A percentile compares a stretch with the other conserved stretches of the same genome.
Evolutionary conservation across 1,140 invertebrate genomes (phyloP).

Genomic region (Drosophila nikananu): DNA sequence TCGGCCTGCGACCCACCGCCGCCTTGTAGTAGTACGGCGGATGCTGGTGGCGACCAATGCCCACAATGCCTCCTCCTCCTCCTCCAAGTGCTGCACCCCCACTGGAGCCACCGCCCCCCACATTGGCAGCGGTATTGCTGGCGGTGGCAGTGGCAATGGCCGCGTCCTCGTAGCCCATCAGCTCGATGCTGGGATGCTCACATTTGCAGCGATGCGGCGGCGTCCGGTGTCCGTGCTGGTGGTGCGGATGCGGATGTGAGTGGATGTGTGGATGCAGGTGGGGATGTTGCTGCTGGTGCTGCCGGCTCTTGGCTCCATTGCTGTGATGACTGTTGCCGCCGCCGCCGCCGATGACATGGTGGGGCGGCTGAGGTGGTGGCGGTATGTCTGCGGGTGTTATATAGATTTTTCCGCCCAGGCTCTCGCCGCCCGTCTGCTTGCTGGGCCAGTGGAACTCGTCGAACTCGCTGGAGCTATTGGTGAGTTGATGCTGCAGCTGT

Average conservation of each 20-base stretch:
- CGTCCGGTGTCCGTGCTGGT: constrained; percentile 66
- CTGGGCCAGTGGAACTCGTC: constrained; percentile 78
- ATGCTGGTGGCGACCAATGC: constrained; percentile 66
- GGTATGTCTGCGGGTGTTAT: constrained; percentile 81
- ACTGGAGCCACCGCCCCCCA: constrained; percentile 23
- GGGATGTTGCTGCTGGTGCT: constrained; percentile 23
- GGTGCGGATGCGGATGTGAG: constrained; percentile 48
- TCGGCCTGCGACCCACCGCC: constrained; percentile 49
- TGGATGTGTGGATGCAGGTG: constrained; percentile 40
- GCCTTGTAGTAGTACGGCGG: constrained; percentile 75
- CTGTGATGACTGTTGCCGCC: constrained; percentile 40
- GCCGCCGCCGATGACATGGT: constrained; percentile 34
- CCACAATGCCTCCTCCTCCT: constrained; percentile 7
- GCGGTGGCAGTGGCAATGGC: constrained; percentile 45
- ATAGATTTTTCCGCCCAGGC: constrained; percentile 71
- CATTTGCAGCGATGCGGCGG: constrained; percentile 77
- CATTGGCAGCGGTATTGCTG: constrained; percentile 50
- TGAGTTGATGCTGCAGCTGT: constrained; percentile 66
- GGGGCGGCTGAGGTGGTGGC: constrained; percentile 74
- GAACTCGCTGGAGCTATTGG: constrained; percentile 73
- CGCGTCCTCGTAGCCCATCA: constrained; percentile 71
- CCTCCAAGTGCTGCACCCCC: constrained; percentile 10
- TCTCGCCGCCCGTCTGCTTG: constrained; percentile 53
- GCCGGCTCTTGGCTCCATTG: constrained; percentile 47
- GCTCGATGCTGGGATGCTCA: constrained; percentile 74